A percentile compares a stretch with the other conserved stretches of the same genome.
These are phyloP conservation scores for Apostichopus leukothele DNA, from an alignment of 53 echinoderm and acorn worm species.

Conservation along the genomic window DNA sequence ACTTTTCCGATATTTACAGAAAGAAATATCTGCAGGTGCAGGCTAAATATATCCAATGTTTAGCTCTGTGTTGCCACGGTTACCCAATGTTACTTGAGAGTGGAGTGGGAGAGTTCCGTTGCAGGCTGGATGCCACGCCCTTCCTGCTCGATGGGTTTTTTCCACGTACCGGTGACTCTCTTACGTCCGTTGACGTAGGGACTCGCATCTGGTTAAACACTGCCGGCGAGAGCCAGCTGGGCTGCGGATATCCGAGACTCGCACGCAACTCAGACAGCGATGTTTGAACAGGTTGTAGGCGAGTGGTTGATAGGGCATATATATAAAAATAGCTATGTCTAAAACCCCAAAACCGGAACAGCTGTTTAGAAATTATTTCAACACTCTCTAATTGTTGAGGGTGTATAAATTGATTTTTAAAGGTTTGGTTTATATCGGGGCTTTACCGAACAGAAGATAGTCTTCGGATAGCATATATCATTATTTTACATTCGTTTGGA, in stretches of 20 bases:
- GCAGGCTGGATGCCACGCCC: background rate
- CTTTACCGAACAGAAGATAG: no score
- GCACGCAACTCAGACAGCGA: background rate
- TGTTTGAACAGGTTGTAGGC: background rate
- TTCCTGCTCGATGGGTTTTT: slow-evolving; percentile 1
- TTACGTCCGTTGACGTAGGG: slow-evolving; percentile 7
- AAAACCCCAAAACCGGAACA: background rate
- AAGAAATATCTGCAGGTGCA: background rate
- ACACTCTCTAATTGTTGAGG: background rate
- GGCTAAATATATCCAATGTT: background rate
- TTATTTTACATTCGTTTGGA: no score
- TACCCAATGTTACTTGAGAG: background rate
- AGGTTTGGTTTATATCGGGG: no score
- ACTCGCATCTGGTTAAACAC: slow-evolving; percentile 1
- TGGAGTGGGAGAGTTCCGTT: background rate
- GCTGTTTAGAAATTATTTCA: background rate
- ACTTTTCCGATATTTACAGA: background rate
- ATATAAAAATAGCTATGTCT: background rate
- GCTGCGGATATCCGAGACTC: background rate
- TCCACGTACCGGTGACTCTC: background rate
- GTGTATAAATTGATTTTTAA: background rate
- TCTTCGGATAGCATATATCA: no score
- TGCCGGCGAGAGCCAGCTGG: background rate
- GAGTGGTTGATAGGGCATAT: background rate
- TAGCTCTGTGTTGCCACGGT: background rate